Base-by-base conservation (phyloP, 1,140 invertebrate genomes). In the Galleria mellonella region DNA sequence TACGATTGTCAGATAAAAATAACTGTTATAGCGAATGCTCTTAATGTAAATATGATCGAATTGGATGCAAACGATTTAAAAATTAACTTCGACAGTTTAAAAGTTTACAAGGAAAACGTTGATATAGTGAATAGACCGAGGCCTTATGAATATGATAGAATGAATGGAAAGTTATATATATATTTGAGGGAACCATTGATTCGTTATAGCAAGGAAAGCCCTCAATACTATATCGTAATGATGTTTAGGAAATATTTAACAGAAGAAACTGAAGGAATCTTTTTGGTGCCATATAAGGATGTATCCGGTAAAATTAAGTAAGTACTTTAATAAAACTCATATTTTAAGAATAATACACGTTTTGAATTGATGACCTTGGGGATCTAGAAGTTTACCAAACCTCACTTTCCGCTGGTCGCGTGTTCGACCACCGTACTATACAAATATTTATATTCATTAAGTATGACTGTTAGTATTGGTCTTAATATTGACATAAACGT, bases 1-100 rank as follows among this genome's bases (percentile, higher is more conserved):
- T 85, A 71, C 36, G 67, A 83, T 23, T 72, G 76, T 54, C 67
- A 79, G 30, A 47, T 82, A 13, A 42, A 54, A 11, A 78, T 85
- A 38, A 77, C 73, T 2, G 51, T 83, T 1, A 82, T 83, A 31
- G 74, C 78, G 4, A 83, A 82, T 42, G 72, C 64, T 2, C 72
- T 72, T 0, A 67, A 70, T 43, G 64, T 85, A 4, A 65, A 57
- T 15, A 31, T 78, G 0, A 82, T 85, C 10, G 77, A 79, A 41
- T 41, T 85, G 11, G 78, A 85, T 36, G 66, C 75, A 5, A 71
- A 64, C 43, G 72, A 72, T 36, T 55, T 84, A 43, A 61, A 69
- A 27, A 70, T 83, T 14, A 55, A 62, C 32, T 42, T 52, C n/a
- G 67, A 60, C 13, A 61, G 67, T 0, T 58, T 82, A 10, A 55